Percentiles rank a stretch among this genome's conserved stretches.
Evolutionary conservation across 30 jellyfish, hydroid and myxozoan species (phyloP).

Genomic region (Turritopsis dohrnii): DNA sequence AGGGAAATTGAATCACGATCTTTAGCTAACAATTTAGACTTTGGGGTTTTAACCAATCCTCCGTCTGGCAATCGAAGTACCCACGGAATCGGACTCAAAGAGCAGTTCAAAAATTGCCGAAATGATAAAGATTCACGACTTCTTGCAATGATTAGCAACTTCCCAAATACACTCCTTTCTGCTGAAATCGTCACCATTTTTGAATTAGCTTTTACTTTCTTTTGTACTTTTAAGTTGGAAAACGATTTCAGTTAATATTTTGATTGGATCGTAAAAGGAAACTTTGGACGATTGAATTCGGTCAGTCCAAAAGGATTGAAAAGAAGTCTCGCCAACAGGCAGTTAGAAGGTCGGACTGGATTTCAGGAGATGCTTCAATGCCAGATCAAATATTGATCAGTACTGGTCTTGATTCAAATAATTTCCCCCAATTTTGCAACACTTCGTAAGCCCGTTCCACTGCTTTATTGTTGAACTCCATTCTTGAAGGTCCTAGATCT

Average conservation of each 20-base stretch:
- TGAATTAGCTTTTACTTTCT: slow-evolving; percentile 38
- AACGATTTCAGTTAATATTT: slow-evolving; percentile 25
- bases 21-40: slow-evolving; percentile 33
- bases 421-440: no score
- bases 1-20: not conserved
- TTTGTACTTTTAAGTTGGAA: slow-evolving; percentile 20
- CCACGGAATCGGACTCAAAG: slow-evolving; percentile 60
- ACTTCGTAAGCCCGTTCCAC: no score
- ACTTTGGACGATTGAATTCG: slow-evolving; percentile 18
- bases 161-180: slow-evolving; percentile 43
- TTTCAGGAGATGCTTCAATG: slow-evolving; percentile 38
- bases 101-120: slow-evolving; percentile 18
- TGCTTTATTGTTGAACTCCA: no score
- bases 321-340: slow-evolving; percentile 29
- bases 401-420: slow-evolving; percentile 29
- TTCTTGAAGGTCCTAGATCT: no score
- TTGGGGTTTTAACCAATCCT: slow-evolving; percentile 37
- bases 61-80: slow-evolving; percentile 49
- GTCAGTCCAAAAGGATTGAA: slow-evolving; percentile 21
- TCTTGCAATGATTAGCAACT: no score
- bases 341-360: slow-evolving; percentile 19
- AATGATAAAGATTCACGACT: slow-evolving; percentile 21
- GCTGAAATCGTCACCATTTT: slow-evolving; percentile 36
- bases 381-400: slow-evolving; percentile 46
- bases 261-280: slow-evolving; percentile 41